These are phyloP conservation scores for Archocentrus centrarchus DNA, from an alignment of 2,113 vertebrate genomes.

Conservation along the genomic window DNA sequence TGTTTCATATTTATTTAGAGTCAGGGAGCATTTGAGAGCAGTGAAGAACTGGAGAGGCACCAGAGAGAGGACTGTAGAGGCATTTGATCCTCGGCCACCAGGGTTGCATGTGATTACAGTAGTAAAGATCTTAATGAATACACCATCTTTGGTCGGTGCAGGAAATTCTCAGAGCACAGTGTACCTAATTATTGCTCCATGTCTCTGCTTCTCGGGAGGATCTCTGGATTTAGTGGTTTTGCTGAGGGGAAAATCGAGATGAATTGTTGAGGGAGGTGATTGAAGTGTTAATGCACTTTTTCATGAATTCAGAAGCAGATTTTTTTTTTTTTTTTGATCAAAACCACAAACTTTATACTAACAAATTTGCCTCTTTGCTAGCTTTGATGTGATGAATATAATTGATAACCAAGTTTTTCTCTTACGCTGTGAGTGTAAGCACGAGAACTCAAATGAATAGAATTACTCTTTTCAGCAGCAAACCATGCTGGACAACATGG, in stretches of 20 bases:
- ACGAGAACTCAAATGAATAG: neutral
- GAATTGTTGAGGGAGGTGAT: conserved; percentile 43
- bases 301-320: conserved; percentile 12
- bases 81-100: conserved; percentile 46
- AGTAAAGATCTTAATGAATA: conserved; percentile 55
- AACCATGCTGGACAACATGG: neutral
- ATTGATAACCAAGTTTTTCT: neutral
- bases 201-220: conserved; percentile 33
- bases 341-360: conserved; percentile 1
- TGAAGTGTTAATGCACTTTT: conserved; percentile 39
- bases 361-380: neutral
- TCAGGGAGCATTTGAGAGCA: neutral
- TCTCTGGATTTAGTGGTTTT: conserved; percentile 40
- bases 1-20: conserved; percentile 51
- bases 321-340: neutral
- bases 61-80: conserved; percentile 24
- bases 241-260: conserved; percentile 40
- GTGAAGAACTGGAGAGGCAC: conserved; percentile 23
- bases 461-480: neutral
- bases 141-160: conserved; percentile 45
- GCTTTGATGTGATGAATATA: neutral
- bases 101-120: conserved; percentile 58
- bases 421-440: neutral
- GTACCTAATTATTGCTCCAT: conserved; percentile 60
- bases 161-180: conserved; percentile 34